Percentiles rank a stretch among this genome's conserved stretches.
phyloP scores from a whole-genome alignment of 2,797 vertebrate species.

The Gobionotothen gibberifrons region DNA sequence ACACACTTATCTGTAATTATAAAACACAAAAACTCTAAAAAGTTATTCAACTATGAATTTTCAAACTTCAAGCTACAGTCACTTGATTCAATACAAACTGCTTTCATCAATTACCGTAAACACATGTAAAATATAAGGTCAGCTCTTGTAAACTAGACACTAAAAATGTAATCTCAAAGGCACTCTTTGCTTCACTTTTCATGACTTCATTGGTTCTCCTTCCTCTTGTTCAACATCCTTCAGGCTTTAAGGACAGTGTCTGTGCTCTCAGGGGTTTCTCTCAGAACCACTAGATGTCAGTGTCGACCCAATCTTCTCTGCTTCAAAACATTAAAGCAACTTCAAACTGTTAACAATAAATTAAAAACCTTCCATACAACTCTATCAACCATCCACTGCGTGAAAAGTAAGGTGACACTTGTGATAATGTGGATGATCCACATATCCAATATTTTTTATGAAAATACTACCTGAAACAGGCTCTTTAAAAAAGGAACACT shows the following conservation, averaged over 20 bases:
- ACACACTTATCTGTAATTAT: constrained; percentile 1
- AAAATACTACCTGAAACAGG: not conserved
- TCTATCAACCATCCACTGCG: not conserved
- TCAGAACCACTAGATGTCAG: constrained; percentile 62
- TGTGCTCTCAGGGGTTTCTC: not conserved
- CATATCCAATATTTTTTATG: not conserved
- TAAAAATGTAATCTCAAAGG: constrained; percentile 12
- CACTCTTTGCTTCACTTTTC: constrained; percentile 15
- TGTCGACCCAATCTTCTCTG: constrained; percentile 20
- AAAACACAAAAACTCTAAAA: constrained; percentile 21
- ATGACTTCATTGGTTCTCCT: constrained; percentile 7
- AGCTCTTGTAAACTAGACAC: constrained; percentile 33
- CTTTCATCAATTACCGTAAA: constrained; percentile 7
- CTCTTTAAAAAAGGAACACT: not conserved
- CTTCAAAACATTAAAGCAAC: constrained; percentile 2
- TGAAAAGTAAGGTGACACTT: not conserved
- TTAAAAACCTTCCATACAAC: constrained; percentile 10
- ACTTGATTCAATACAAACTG: constrained; percentile 27
- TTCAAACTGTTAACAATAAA: constrained; percentile 33
- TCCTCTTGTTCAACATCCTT: not conserved
- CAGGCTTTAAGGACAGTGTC: not conserved
- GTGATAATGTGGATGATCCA: not conserved
- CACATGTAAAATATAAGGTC: constrained; percentile 4
- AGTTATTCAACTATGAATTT: not conserved
- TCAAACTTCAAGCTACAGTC: constrained; percentile 16